Evolutionary conservation across 2,797 vertebrate genomes (phyloP).

Genomic region (Halcyon smyrnensis): DNA sequence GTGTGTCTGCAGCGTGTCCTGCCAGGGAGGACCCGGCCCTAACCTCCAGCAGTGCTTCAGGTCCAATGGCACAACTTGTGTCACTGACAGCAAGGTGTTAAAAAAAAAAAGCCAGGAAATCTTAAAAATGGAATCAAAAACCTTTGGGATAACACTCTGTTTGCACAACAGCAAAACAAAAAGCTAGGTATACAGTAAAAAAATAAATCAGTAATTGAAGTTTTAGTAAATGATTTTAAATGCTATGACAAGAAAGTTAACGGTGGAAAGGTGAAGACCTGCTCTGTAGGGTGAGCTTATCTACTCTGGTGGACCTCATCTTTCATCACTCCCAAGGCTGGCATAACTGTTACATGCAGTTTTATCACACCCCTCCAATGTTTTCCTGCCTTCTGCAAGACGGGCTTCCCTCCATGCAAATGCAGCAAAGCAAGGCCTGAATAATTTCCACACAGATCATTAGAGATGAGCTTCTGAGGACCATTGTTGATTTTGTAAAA

Average conservation of each 20-base stretch:
- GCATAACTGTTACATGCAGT: background rate
- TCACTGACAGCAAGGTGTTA: background rate
- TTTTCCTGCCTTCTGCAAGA: background rate
- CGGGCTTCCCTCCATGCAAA: background rate
- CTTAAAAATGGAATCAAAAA: background rate
- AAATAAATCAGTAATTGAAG: background rate
- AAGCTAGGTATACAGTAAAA: background rate
- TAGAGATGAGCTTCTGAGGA: background rate
- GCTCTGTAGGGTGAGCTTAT: background rate
- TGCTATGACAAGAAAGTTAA: background rate
- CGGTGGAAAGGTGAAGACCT: background rate
- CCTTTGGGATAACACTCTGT: background rate
- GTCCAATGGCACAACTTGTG: fast-evolving
- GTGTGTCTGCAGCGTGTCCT: fast-evolving
- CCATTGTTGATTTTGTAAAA: background rate
- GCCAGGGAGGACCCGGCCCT: background rate
- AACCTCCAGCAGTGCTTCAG: background rate
- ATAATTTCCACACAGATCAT: background rate
- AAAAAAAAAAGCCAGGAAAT: background rate
- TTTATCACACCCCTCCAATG: background rate
- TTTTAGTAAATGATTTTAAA: background rate
- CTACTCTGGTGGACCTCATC: background rate
- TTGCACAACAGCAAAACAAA: background rate
- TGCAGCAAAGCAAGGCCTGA: background rate
- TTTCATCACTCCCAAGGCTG: background rate